Percentiles rank a stretch among this genome's conserved stretches.
Conservation (phyloP, 2,113 vertebrate species). For the Stercorarius parasiticus region DNA sequence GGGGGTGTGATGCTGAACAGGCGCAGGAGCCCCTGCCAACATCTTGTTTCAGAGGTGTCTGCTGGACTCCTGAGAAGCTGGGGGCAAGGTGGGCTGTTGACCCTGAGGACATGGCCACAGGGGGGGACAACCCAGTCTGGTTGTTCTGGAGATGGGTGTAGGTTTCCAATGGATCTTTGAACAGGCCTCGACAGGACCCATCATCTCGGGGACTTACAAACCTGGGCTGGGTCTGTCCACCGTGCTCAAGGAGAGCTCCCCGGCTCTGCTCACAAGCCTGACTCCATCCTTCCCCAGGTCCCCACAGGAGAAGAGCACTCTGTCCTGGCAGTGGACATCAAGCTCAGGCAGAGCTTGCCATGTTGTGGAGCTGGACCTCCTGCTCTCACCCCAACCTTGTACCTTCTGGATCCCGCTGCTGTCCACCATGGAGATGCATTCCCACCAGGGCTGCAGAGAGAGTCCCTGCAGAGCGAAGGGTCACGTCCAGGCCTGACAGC, state of each 20-base stretch:
- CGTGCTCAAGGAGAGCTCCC: background rate
- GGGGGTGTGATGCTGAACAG: accelerated
- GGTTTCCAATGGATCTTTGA: background rate
- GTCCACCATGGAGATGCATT: accelerated
- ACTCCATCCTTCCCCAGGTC: background rate
- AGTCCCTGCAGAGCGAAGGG: background rate
- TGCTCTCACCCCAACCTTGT: background rate
- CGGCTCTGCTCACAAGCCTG: background rate
- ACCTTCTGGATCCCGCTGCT: background rate
- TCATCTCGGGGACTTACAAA: accelerated
- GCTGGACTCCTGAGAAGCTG: background rate
- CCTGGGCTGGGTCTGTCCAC: background rate
- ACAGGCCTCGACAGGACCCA: background rate
- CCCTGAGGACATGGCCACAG: background rate
- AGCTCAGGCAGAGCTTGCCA: background rate
- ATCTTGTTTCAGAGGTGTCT: accelerated
- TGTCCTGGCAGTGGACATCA: background rate
- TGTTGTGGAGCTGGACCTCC: accelerated
- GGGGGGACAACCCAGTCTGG: background rate
- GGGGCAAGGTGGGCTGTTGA: background rate
- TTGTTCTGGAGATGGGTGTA: background rate
- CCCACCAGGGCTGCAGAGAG: background rate
- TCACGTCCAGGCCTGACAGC: background rate
- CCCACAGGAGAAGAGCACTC: background rate
- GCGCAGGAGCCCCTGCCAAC: accelerated